A percentile compares a stretch with the other conserved stretches of the same genome.
Conservation (phyloP, 2,113 vertebrate genomes). For the Abramis brama region DNA sequence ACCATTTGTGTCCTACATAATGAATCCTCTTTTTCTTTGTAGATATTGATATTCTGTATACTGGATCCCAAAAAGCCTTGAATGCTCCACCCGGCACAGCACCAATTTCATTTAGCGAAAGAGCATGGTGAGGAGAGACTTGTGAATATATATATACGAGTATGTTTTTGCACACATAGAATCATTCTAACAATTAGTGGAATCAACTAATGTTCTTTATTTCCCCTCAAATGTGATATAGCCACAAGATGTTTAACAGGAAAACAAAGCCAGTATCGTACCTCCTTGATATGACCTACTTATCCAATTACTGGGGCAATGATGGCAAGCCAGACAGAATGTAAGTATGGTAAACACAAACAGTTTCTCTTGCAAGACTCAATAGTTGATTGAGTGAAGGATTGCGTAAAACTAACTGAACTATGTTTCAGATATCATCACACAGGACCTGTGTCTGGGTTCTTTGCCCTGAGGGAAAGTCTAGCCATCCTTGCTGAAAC, state of each 20-base stretch:
- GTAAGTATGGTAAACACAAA: conserved; percentile 73
- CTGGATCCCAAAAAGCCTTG: conserved; percentile 91
- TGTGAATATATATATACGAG: neutral
- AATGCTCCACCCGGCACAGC: conserved; percentile 88
- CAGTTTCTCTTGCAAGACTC: neutral
- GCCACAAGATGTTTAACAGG: conserved; percentile 87
- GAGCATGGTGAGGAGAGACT: conserved; percentile 83
- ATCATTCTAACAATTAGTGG: neutral
- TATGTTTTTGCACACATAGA: neutral
- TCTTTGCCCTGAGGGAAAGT: conserved; percentile 88
- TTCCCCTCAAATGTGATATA: conserved; percentile 59
- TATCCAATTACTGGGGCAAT: conserved; percentile 91
- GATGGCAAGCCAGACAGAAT: conserved; percentile 77
- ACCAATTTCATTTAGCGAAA: conserved; percentile 91
- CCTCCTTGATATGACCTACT: conserved; percentile 83
- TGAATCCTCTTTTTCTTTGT: conserved; percentile 15
- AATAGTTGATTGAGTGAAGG: neutral
- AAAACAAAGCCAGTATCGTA: conserved; percentile 88
- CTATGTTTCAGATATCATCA: conserved; percentile 87
- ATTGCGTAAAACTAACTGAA: conserved; percentile 11
- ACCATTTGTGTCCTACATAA: neutral
- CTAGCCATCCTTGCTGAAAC: conserved; percentile 84
- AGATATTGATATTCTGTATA: conserved; percentile 93
- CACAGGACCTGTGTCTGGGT: conserved; percentile 82
- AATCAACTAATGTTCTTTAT: neutral